phyloP scores from a whole-genome alignment of 2,888 invertebrate species.

The Euzophera pinguis region DNA sequence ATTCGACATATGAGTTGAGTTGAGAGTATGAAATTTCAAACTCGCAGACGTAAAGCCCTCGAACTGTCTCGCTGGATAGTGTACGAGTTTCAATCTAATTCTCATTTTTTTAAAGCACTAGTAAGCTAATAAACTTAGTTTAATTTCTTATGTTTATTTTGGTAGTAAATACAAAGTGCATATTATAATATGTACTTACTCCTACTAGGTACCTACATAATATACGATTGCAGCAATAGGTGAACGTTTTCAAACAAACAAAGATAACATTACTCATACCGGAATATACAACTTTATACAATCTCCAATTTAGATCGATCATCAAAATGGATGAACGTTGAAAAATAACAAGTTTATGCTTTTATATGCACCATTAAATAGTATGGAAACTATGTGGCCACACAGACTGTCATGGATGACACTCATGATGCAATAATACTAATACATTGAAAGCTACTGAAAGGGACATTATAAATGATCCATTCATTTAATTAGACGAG shows the following conservation, averaged over 20 bases:
- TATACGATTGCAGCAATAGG: slow-evolving; percentile 11
- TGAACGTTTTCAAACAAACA: slow-evolving; percentile 12
- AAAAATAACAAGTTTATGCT: slow-evolving; percentile 38
- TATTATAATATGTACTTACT: too few relatives aligned
- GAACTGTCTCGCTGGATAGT: too few relatives aligned
- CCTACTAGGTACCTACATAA: too few relatives aligned
- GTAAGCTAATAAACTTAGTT: too few relatives aligned
- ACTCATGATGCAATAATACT: slow-evolving; percentile 13
- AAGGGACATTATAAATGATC: slow-evolving; percentile 1
- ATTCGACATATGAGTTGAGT: too few relatives aligned
- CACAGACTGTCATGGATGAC: not conserved
- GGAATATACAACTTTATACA: slow-evolving; percentile 12
- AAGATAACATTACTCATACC: slow-evolving; percentile 31
- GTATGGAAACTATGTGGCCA: not conserved
- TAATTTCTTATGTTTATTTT: too few relatives aligned
- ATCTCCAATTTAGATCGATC: slow-evolving; percentile 31
- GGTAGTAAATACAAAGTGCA: too few relatives aligned
- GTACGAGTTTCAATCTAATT: too few relatives aligned
- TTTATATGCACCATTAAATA: slow-evolving; percentile 25
- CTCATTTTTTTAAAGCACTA: too few relatives aligned
- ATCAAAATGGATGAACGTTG: slow-evolving; percentile 17
- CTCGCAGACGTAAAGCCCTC: too few relatives aligned
- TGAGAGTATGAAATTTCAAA: too few relatives aligned
- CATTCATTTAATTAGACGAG: not conserved
- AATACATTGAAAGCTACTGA: slow-evolving; percentile 9